phyloP scores from a whole-genome alignment of 2,113 vertebrate species.

The Zosterops japonicus region DNA sequence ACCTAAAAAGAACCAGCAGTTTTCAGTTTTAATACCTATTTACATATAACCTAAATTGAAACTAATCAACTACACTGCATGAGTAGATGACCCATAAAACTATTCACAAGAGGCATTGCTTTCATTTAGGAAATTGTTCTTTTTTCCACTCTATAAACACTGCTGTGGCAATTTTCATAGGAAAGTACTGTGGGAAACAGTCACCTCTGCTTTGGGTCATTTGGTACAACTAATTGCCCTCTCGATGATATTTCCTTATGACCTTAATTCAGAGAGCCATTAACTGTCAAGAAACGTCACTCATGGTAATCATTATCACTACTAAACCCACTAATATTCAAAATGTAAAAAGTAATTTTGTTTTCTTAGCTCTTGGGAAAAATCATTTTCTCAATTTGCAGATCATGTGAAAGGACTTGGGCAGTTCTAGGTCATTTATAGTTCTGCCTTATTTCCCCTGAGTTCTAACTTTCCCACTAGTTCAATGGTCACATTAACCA shows the following conservation, averaged over 20 bases:
- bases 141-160: neutral
- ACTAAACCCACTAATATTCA: neutral
- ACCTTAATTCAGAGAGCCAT: neutral
- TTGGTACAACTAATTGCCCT: neutral
- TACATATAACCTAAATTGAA: conserved; percentile 39
- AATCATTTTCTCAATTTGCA: neutral
- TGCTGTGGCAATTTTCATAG: neutral
- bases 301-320: neutral
- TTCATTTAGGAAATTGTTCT: conserved; percentile 25
- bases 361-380: neutral
- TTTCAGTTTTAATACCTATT: conserved; percentile 48
- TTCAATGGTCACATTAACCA: neutral
- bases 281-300: neutral
- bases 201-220: conserved; percentile 14
- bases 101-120: neutral
- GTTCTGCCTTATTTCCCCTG: neutral
- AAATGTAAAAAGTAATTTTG: neutral
- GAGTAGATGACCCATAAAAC: conserved; percentile 35
- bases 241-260: neutral
- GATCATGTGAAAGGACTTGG: neutral
- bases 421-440: neutral
- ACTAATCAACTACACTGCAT: conserved; percentile 39
- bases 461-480: neutral
- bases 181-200: neutral
- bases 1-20: conserved; percentile 15